Base-by-base conservation (phyloP, 1,140 invertebrate species). In the Bombus confusus region DNA sequence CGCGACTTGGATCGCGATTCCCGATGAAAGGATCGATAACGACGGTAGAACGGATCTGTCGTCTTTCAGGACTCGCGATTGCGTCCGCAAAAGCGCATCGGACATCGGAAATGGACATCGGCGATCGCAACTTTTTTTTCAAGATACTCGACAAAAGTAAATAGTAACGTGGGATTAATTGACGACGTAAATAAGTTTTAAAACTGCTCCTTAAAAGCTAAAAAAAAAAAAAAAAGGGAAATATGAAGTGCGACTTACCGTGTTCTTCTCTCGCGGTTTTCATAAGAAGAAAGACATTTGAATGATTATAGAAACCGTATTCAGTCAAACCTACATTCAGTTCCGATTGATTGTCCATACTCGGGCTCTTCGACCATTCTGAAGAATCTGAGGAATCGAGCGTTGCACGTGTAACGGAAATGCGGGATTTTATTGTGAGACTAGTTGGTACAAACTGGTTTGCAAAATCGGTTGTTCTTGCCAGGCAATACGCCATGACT, bases 401-500 rank as follows among this genome's bases (percentile, higher is more conserved):
- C 1, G 10, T 5, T 10, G 18, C 39, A 28, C 22, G 6, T 22
- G 31, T 57, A 25, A 83, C 43, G 73, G 73, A 57, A 41, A 18
- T n/a, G 59, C 80, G 15, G 22, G 31, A 66, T 68, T 83, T 41
- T 28, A 39, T 66, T 5, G 80, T 15, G 80, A 31, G 31, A 47
- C 25, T 9, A 0, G 3, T 31, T 25, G 18, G 31, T 34, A 22
- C 6, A n/a, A 83, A 83, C 81, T 77, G 81, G 81, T 78, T 78
- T 37, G 47, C 43, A 69, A 69, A 69, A 78, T 83, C 74, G 62
- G n/a, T n/a, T 12, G 31, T 69, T 83, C 28, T 79, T 52, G 18
- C 47, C n/a, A 43, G n/a, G n/a, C 64, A 37, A 77, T 52, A 62
- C n/a, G 41, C 71, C n/a, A 3, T 59, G 57, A 31, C 78, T 90